Evolutionary conservation across 30 jellyfish, hydroid and myxozoan species (phyloP).

Genomic region (Hydractinia symbiolongicarpus): DNA sequence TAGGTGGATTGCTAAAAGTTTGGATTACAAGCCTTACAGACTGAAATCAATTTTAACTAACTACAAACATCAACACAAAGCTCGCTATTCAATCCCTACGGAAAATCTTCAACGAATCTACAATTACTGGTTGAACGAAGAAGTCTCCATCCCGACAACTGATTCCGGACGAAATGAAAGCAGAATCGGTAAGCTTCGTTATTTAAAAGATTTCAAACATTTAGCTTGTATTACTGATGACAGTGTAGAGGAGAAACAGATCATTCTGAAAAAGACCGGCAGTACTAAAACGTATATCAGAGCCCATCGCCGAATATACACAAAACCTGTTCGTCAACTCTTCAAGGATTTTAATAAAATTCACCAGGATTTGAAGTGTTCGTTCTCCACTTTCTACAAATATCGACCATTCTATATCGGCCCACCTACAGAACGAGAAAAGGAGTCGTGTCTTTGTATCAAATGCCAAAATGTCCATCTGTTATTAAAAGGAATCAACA

Average conservation of each 20-base stretch:
- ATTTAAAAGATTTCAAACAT: background rate
- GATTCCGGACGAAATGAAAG: background rate
- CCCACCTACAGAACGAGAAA: constrained; percentile 2
- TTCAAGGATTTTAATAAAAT: background rate
- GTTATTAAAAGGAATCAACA: background rate
- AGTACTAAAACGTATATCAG: background rate
- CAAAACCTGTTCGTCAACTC: background rate
- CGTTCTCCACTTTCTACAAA: background rate
- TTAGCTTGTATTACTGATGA: background rate
- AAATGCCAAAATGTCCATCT: background rate
- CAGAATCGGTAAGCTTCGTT: constrained; percentile 2
- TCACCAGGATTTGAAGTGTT: background rate
- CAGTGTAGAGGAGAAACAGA: background rate
- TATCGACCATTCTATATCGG: constrained; percentile 10
- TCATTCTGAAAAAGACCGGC: background rate
- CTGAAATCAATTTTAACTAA: background rate
- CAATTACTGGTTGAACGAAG: constrained; percentile 5
- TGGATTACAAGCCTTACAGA: constrained; percentile 2
- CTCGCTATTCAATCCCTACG: constrained; percentile 1
- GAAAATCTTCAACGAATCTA: background rate
- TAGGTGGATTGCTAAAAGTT: constrained; percentile 1
- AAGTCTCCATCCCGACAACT: background rate
- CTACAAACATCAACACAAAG: background rate
- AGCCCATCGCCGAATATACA: constrained; percentile 11
- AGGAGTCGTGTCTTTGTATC: background rate